Conservation (phyloP, 1,140 invertebrate species). For the Ceratoteleas bidentatus region DNA sequence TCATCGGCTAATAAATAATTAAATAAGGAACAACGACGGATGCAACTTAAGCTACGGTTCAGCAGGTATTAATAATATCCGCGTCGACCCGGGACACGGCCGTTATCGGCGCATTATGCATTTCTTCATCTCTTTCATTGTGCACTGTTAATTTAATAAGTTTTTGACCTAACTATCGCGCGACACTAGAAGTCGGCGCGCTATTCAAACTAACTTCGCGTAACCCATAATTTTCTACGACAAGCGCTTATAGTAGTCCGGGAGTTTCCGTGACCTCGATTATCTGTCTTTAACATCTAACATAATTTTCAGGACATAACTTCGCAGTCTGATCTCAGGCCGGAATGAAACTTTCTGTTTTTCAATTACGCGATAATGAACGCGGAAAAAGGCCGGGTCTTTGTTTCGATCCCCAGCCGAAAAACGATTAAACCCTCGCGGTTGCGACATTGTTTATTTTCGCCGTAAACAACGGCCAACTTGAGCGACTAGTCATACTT, state of each 20-base stretch:
- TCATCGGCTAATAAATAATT: not conserved
- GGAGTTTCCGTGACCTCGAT: constrained; percentile 58
- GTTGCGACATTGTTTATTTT: too few species aligned
- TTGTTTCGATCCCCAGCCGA: not conserved
- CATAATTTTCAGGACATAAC: constrained; percentile 60
- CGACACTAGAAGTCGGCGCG: constrained; percentile 36
- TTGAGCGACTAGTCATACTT: constrained; percentile 28
- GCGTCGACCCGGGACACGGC: not conserved
- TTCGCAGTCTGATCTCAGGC: constrained; percentile 34
- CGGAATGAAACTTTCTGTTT: constrained; percentile 42
- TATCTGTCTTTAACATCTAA: constrained; percentile 60
- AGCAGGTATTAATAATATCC: constrained; percentile 1
- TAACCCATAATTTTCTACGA: constrained; percentile 58
- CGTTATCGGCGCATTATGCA: not conserved
- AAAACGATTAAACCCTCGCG: too few species aligned
- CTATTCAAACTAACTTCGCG: constrained; percentile 54
- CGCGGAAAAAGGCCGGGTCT: not conserved
- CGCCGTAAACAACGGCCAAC: not conserved
- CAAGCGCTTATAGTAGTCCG: constrained; percentile 54
- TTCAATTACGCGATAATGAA: constrained; percentile 47
- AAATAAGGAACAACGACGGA: not conserved
- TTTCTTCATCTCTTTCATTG: constrained; percentile 43
- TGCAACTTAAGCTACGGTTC: not conserved
- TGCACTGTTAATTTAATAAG: constrained; percentile 55
- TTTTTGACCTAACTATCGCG: constrained; percentile 51